Base-by-base conservation (phyloP, 2,797 vertebrate species). In the Coregonus suidteri region DNA sequence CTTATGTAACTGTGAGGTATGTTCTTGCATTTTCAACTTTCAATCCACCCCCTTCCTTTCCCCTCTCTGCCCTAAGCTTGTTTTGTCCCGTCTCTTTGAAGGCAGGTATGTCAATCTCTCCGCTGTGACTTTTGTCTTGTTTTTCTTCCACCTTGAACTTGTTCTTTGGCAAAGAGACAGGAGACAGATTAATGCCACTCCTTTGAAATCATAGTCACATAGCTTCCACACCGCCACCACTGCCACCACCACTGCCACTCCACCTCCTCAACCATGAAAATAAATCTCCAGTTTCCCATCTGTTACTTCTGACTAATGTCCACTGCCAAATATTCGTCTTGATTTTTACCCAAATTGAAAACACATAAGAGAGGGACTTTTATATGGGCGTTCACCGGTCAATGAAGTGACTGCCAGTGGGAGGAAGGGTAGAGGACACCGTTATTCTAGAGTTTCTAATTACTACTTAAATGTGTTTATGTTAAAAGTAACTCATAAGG, bases 81-180 rank as follows among this genome's bases (percentile, higher is more conserved):
- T 68, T 30, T 51, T 47, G 31, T 71, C 75, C 56, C 5, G 16
- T 75, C 66, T 75, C 80, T 87, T 80, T 78, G 78, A 80, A 79
- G 62, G 80, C 82, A 77, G 74, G 56, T 88, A 83, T 82, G 83
- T 87, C 85, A 81, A 52, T 88, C 88, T 81, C 73, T 70, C 41
- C 9, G 41, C 41, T 47, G 74, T 71, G 74, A 81, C 83, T 90
- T 88, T 82, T 76, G 74, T 88, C 76, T 83, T 80, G 69, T 72
- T 81, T 83, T 70, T 78, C 80, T 88, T 93, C 90, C 90, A 90
- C 92, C 91, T 94, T 94, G 90, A 93, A 91, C 90, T 78, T 81
- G 83, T 86, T 91, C 85, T 86, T 87, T 77, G 84, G 87, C 73
- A 75, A 70, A 25, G 82, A 83, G 84, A 87, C 87, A 71, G 81